phyloP scores from a whole-genome alignment of 2,888 invertebrate genomes.

The Trypoxylon attenuatum region DNA sequence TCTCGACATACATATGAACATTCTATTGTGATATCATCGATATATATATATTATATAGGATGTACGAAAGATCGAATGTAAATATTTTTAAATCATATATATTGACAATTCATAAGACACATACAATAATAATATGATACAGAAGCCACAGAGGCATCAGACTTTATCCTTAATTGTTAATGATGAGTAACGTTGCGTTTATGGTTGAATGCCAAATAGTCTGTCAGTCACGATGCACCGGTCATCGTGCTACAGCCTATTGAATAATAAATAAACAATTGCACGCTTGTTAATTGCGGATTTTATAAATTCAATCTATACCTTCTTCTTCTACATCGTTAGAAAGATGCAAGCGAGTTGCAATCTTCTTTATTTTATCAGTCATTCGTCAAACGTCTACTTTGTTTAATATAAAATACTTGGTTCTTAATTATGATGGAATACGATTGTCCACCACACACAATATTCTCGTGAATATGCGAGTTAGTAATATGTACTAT shows the following conservation, averaged over 20 bases:
- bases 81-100: slow-evolving; percentile 55
- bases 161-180: slow-evolving; percentile 48
- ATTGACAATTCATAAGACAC: slow-evolving; percentile 48
- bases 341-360: no score
- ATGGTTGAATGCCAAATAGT: slow-evolving; percentile 39
- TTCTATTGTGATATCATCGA: slow-evolving; percentile 44
- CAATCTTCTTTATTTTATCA: no score
- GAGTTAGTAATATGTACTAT: no score
- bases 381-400: no score
- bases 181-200: slow-evolving; percentile 44
- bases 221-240: slow-evolving; percentile 57
- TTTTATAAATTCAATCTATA: slow-evolving; percentile 33
- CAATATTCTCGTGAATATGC: neutral
- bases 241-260: slow-evolving; percentile 60
- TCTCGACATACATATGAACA: slow-evolving; percentile 14
- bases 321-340: no score
- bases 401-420: slow-evolving; percentile 15
- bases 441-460: slow-evolving; percentile 11
- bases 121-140: slow-evolving; percentile 44
- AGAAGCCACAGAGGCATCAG: slow-evolving; percentile 37
- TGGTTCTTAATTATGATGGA: slow-evolving; percentile 13
- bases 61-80: slow-evolving; percentile 44
- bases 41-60: no score
- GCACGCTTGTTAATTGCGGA: slow-evolving; percentile 40
- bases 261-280: slow-evolving; percentile 46